Evolutionary conservation across 2,888 invertebrate species (phyloP).

Genomic region (Oscheius sp.): DNA sequence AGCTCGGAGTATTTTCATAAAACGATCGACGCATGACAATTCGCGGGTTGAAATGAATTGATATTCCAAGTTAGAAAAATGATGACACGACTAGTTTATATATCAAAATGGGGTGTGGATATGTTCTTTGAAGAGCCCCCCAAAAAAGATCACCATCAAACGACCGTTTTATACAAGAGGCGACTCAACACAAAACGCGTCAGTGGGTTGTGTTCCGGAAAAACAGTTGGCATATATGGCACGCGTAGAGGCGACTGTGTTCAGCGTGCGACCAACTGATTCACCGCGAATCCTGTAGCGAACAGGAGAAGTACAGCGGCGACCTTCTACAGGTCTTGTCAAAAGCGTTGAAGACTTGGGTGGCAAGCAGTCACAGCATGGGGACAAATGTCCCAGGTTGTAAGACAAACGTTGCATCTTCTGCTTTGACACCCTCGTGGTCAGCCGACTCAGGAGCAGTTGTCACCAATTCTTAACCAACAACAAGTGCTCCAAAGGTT

Average conservation of each 20-base stretch:
- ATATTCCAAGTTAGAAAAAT: too few species aligned
- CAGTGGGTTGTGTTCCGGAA: too few species aligned
- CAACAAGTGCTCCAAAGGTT: conserved; percentile 16
- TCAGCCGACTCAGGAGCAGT: conserved; percentile 25
- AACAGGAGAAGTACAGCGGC: background rate
- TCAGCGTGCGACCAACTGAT: conserved; percentile 12
- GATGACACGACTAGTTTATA: too few species aligned
- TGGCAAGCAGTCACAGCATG: too few species aligned
- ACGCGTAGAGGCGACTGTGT: background rate
- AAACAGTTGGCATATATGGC: background rate
- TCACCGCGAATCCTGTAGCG: background rate
- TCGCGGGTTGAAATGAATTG: too few species aligned
- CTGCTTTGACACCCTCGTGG: conserved; percentile 12
- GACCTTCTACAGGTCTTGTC: background rate
- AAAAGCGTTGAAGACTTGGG: background rate
- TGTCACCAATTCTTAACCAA: conserved; percentile 18
- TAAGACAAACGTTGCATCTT: background rate
- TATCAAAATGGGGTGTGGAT: too few species aligned
- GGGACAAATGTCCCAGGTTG: background rate
- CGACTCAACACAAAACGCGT: too few species aligned
- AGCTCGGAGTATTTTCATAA: too few species aligned
- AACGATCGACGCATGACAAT: too few species aligned
- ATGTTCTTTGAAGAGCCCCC: too few species aligned
- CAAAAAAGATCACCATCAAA: too few species aligned
- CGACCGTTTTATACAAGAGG: too few species aligned